These are phyloP conservation scores for Schizaphis graminum DNA, from an alignment of 2,888 invertebrate genomes.

Conservation along the genomic window DNA sequence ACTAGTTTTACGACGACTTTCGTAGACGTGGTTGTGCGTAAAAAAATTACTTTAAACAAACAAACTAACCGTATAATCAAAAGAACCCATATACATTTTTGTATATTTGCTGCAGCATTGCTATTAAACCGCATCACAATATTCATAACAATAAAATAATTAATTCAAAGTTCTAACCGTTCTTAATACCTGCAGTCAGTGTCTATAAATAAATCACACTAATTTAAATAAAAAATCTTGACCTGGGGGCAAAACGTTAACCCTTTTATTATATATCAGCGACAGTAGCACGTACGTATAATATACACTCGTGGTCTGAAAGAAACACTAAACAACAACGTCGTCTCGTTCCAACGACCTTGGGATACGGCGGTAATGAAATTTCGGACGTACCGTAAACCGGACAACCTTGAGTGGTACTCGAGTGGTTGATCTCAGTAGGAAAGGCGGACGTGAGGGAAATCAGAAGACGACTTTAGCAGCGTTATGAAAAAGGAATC, in stretches of 20 bases:
- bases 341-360: conserved; percentile 52
- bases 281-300: neutral
- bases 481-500: conserved; percentile 10
- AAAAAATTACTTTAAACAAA: neutral
- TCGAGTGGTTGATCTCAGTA: conserved; percentile 32
- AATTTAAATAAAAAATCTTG: conserved; percentile 31
- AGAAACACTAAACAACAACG: conserved; percentile 4
- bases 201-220: conserved; percentile 45
- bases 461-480: conserved; percentile 43
- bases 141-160: conserved; percentile 19
- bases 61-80: conserved; percentile 17
- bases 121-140: neutral
- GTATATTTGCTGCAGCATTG: neutral
- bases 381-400: conserved; percentile 64
- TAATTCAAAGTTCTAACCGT: conserved; percentile 30
- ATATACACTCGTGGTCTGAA: neutral
- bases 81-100: neutral
- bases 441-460: conserved; percentile 11
- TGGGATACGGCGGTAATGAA: conserved; percentile 62
- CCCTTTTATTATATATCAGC: conserved; percentile 45
- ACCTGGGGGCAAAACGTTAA: conserved; percentile 58
- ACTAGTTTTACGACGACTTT: conserved; percentile 25
- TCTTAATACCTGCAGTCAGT: neutral
- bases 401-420: conserved; percentile 58
- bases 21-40: neutral